Evolutionary conservation across 2,888 invertebrate genomes (phyloP).

Genomic region (Mamestra brassicae): DNA sequence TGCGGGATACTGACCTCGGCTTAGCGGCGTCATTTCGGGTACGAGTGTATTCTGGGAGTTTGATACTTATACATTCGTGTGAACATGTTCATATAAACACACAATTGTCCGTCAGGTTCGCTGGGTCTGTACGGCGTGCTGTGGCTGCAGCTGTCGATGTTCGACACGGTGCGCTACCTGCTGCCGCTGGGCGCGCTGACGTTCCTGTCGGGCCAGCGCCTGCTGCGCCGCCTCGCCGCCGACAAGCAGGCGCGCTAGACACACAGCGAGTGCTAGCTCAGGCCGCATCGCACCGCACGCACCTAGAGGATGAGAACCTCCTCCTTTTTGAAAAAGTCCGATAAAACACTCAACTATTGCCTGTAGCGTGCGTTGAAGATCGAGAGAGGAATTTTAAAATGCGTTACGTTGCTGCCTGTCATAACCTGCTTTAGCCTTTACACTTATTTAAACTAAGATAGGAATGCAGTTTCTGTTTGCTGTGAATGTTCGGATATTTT

Average conservation of each 20-base stretch:
- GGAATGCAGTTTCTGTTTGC: conserved; percentile 16
- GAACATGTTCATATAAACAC: not conserved
- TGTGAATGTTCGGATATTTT: conserved; percentile 30
- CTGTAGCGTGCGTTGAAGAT: not conserved
- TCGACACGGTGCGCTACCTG: conserved; percentile 97
- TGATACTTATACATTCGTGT: not conserved
- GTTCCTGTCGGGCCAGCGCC: conserved; percentile 97
- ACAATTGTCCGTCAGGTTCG: conserved; percentile 91
- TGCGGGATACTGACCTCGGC: too few relatives aligned
- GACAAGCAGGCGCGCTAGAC: conserved; percentile 67
- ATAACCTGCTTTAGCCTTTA: conserved; percentile 4
- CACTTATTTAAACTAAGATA: conserved; percentile 41
- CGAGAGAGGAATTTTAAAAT: not conserved
- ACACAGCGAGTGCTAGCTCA: too few relatives aligned
- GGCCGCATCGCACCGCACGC: not conserved
- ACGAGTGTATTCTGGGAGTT: too few relatives aligned
- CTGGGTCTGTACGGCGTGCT: conserved; percentile 97
- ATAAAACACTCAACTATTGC: not conserved
- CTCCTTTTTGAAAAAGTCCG: not conserved
- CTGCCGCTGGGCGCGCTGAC: conserved; percentile 96
- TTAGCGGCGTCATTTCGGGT: too few relatives aligned
- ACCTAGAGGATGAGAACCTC: not conserved
- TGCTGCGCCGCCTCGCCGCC: conserved; percentile 95
- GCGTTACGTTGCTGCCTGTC: not conserved
- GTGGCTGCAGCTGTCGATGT: conserved; percentile 99